Evolutionary conservation across 2,797 vertebrate genomes (phyloP).

Genomic region (Spinibarbus caldwelli): DNA sequence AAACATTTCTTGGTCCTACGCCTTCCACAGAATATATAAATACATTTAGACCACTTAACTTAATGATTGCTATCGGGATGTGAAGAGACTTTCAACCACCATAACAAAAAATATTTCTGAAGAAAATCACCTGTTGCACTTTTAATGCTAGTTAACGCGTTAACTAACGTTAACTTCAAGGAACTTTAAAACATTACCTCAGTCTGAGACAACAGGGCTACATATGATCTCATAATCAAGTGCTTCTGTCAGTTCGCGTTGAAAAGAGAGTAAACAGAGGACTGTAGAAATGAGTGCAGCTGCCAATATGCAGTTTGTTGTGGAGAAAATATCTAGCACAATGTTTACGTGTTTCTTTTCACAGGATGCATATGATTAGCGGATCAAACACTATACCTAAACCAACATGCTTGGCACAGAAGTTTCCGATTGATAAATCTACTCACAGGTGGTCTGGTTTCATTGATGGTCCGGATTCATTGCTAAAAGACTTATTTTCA

Average conservation of each 20-base stretch:
- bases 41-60: too few species aligned
- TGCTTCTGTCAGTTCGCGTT: background rate
- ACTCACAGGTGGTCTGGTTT: too few species aligned
- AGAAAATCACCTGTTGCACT: too few species aligned
- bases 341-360: background rate
- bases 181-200: too few species aligned
- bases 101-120: too few species aligned
- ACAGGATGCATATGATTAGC: background rate
- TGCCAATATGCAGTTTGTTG: background rate
- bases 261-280: background rate
- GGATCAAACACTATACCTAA: background rate
- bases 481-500: background rate
- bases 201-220: background rate
- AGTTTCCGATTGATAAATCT: background rate
- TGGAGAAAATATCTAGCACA: background rate
- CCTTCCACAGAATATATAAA: too few species aligned
- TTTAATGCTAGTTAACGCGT: too few species aligned
- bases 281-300: background rate
- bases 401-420: background rate
- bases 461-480: too few species aligned
- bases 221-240: background rate
- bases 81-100: too few species aligned
- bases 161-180: too few species aligned
- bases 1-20: too few species aligned
- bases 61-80: too few species aligned